A percentile compares a stretch with the other conserved stretches of the same genome.
Evolutionary conservation across 2,797 vertebrate genomes (phyloP).

Genomic region (Myiotriccus ornatus): DNA sequence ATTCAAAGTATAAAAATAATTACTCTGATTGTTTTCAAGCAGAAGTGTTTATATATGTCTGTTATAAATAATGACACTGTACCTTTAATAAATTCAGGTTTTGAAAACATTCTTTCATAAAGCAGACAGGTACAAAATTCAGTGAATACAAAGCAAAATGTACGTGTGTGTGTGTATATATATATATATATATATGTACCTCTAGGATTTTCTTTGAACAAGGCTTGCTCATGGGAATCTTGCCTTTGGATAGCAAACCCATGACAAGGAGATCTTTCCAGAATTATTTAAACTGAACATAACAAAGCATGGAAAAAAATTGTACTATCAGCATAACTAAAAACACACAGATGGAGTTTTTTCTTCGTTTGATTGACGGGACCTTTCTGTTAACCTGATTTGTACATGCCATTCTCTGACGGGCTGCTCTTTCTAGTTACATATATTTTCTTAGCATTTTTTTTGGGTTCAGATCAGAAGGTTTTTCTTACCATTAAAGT

Average conservation of each 20-base stretch:
- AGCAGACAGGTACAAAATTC: neutral
- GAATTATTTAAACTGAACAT: neutral
- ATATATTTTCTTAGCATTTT: neutral
- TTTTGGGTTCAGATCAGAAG: neutral
- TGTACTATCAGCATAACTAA: neutral
- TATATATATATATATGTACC: neutral
- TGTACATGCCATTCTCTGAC: neutral
- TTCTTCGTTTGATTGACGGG: neutral
- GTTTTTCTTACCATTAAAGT: neutral
- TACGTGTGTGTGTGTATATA: neutral
- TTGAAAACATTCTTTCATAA: neutral
- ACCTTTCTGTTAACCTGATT: neutral
- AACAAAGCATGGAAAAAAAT: neutral
- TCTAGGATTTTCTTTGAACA: neutral
- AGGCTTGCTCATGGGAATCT: neutral
- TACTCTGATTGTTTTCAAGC: conserved; percentile 45
- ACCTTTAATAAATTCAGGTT: neutral
- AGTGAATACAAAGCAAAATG: neutral
- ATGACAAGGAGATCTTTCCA: neutral
- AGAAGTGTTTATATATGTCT: neutral
- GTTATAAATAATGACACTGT: conserved; percentile 6
- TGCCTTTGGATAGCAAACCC: neutral
- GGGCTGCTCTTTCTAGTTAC: neutral
- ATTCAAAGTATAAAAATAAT: conserved; percentile 44
- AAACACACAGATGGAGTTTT: neutral